These are phyloP conservation scores for Scaptomyza pallida DNA, from an alignment of 1,140 invertebrate genomes.

Conservation along the genomic window DNA sequence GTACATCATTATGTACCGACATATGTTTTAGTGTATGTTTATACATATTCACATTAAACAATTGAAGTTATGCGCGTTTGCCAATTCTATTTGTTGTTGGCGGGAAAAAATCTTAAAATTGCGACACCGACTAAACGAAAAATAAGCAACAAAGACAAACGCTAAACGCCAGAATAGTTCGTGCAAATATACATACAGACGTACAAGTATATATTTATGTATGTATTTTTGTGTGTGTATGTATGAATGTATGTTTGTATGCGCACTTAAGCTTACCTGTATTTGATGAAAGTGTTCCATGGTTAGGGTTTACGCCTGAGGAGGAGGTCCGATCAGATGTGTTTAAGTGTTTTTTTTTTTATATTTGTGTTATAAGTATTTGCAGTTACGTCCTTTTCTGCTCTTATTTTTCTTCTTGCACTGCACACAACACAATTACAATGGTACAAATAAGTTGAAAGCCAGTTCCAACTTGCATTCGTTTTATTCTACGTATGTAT, in stretches of 20 bases:
- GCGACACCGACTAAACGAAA: slow-evolving; percentile 17
- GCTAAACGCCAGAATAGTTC: slow-evolving; percentile 28
- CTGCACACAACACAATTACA: slow-evolving; percentile 52
- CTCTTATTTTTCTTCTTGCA: slow-evolving; percentile 41
- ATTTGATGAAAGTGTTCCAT: slow-evolving; percentile 84
- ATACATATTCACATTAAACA: slow-evolving; percentile 6
- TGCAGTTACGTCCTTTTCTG: slow-evolving; percentile 12
- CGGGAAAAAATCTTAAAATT: slow-evolving; percentile 53
- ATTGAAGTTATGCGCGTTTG: slow-evolving; percentile 33
- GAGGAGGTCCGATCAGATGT: not conserved
- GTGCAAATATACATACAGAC: slow-evolving; percentile 12
- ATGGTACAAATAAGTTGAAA: slow-evolving; percentile 58
- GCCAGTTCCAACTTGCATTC: slow-evolving; percentile 61
- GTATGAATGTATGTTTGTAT: slow-evolving; percentile 22
- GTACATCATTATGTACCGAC: not conserved
- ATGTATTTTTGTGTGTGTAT: slow-evolving; percentile 13
- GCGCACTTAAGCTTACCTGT: slow-evolving; percentile 73
- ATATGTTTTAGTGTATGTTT: not conserved
- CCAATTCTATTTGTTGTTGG: slow-evolving; percentile 65
- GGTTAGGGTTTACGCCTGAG: slow-evolving; percentile 31
- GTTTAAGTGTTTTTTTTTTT: slow-evolving; percentile 18
- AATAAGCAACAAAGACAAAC: slow-evolving; percentile 7
- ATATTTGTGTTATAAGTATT: slow-evolving; percentile 11
- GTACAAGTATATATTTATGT: slow-evolving; percentile 8
- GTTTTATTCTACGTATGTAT: slow-evolving; percentile 49